Evolutionary conservation across 1,140 invertebrate genomes (phyloP).

Genomic region (Uloborus diversus): DNA sequence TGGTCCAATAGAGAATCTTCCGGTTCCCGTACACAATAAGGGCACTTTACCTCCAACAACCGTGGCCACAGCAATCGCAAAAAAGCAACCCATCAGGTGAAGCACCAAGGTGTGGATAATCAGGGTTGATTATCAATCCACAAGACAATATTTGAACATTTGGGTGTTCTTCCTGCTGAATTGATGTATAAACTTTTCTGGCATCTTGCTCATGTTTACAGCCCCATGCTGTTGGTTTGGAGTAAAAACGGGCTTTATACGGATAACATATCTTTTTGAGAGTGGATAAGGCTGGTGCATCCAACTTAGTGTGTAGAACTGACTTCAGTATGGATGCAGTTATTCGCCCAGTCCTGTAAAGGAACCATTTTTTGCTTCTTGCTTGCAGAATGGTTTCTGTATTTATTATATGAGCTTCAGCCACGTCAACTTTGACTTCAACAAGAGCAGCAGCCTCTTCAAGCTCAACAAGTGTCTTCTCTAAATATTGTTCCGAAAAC

Average conservation of each 20-base stretch:
- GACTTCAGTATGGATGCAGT: background rate
- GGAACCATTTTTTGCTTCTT: background rate
- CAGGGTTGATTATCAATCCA: background rate
- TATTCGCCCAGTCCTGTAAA: background rate
- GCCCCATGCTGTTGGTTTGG: background rate
- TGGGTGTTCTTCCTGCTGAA: background rate
- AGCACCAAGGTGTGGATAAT: background rate
- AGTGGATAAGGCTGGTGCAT: background rate
- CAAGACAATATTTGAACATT: background rate
- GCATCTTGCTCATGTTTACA: background rate
- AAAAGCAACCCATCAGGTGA: background rate
- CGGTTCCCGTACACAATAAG: background rate
- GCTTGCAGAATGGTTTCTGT: too few species aligned
- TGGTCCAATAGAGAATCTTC: background rate
- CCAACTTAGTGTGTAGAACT: background rate
- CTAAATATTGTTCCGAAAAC: too few species aligned
- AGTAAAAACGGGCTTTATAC: background rate
- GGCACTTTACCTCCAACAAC: background rate
- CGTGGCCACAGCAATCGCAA: background rate
- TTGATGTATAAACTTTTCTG: background rate
- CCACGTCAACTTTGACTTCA: too few species aligned
- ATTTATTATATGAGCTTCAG: too few species aligned
- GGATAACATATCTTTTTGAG: background rate
- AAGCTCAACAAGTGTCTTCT: too few species aligned
- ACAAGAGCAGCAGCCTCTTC: too few species aligned